Evolutionary conservation across 2,888 invertebrate genomes (phyloP), one percentile per base, ranked within the genome.

Genomic region (Portevinia maculata): DNA sequence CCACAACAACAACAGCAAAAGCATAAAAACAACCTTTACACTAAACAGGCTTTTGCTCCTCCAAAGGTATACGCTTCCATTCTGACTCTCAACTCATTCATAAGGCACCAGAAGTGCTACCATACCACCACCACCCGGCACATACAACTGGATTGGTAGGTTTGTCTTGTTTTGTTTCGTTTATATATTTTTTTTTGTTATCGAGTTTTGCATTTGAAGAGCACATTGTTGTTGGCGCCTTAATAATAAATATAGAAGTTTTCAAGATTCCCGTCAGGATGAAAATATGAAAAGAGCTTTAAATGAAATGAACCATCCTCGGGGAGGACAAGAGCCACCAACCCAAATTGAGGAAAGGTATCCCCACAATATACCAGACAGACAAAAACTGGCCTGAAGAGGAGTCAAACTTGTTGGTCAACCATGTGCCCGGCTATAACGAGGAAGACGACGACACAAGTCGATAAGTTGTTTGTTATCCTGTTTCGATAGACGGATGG

Each of bases 91-190:
- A 83, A 78, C 73, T 83, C 83, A 83, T 83, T 83, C 83, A 83
- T 83, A 83, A 83, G 71, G 78, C 83, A 83, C 83, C 78, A 83
- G 71, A 83, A 83, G 83, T 83, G 78, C 83, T 83, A 83, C 74
- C 79, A 65, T 44, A 67, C 74, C 75, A 75, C 44, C 44, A 44
- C 53, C 65, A 48, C 69, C 70, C 76, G 62, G 62, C 62, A 60
- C 50, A 69, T 62, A 84, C 73, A 79, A 84, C 84, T 84, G 84
- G 84, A 84, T 84, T 84, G 84, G 84, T 84, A 30, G 59, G 84
- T 84, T 84, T 79, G 48, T 41, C 21, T 7, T 59, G 60, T 37
- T 65, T 15, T 52, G 39, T 11, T n/a, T 5, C 2, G 11, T 55
- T 59, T 24, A 48, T 39, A n/a, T 55, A 53, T 30, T 57, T 19